Base-by-base conservation (phyloP, 1,140 invertebrate genomes). In the Bathynomus jamesi region DNA sequence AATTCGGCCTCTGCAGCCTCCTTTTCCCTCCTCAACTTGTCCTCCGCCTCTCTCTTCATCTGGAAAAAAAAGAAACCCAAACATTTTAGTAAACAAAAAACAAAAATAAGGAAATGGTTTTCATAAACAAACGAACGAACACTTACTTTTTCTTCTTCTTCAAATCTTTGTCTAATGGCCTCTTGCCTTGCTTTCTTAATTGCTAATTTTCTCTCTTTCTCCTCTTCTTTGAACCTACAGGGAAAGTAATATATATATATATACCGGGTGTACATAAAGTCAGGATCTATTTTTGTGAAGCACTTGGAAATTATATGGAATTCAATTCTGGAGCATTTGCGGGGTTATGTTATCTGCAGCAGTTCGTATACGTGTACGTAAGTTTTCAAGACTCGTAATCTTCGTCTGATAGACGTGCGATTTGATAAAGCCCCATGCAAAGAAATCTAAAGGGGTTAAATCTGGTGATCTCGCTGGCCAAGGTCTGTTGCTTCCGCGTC, bases 171-270 rank as follows among this genome's bases (percentile, higher is more conserved):
- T 80, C 81, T 84, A 71, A 62, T 89, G 8, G 92, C 93, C 80
- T 95, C 93, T 85, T 95, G 91, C 83, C 91, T 93, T 0, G 94
- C 95, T 76, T 89, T 85, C 80, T 98, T 98, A 0, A 87, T 87
- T 2, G 94, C 94, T 32, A 90, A 84, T 82, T 97, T 98, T 73
- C 87, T 89, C 76, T 96, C 91, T 79, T 93, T 95, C 74, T 98
- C 95, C 64, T 97, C 93, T 79, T 96, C 92, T 80, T 94, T 96
- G 81, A 98, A 98, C 78, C 89, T 89, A 61, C 86, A 61, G 28
- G 64, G 40, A 53, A 17, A 53, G 21, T 53, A 53, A 53, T 53
- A 53, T n/a, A n/a, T n/a, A n/a, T n/a, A n/a, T n/a, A n/a, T n/a
- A n/a, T n/a, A n/a, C n/a, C n/a, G n/a, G n/a, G n/a, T n/a, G n/a